A percentile compares a stretch with the other conserved stretches of the same genome.
Conservation (phyloP, 2,113 vertebrate genomes). For the Andinoacara biseriatus region DNA sequence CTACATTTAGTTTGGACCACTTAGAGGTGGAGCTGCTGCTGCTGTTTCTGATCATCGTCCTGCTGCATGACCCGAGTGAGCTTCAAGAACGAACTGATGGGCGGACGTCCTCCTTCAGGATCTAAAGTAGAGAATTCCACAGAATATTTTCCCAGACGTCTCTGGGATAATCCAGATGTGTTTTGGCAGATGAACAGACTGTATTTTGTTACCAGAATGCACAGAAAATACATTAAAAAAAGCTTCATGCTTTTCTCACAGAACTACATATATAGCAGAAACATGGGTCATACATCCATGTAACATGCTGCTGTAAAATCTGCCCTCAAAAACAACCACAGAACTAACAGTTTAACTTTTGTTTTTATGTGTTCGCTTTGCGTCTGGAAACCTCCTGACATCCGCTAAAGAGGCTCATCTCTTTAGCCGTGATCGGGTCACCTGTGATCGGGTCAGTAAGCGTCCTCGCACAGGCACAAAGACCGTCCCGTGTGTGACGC, state of each 20-base stretch:
- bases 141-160: too few relatives aligned
- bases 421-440: background rate
- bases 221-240: background rate
- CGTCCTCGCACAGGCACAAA: background rate
- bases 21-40: too few relatives aligned
- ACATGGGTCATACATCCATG: background rate
- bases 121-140: too few relatives aligned
- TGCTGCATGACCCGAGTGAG: too few relatives aligned
- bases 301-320: background rate
- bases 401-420: background rate
- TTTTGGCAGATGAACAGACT: background rate
- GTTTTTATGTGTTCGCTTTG: too few relatives aligned
- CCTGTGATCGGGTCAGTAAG: background rate
- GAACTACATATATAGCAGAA: background rate
- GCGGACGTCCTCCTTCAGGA: too few relatives aligned
- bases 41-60: too few relatives aligned
- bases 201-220: background rate
- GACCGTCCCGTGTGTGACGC: fast-evolving
- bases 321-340: background rate
- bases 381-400: too few relatives aligned
- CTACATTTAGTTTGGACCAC: too few relatives aligned
- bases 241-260: background rate
- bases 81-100: too few relatives aligned
- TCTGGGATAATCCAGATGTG: too few relatives aligned
- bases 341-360: background rate